Percentiles rank a stretch among this genome's conserved stretches.
phyloP scores from a whole-genome alignment of 30 jellyfish, hydroid and myxozoan genomes.

The Turritopsis dohrnii region DNA sequence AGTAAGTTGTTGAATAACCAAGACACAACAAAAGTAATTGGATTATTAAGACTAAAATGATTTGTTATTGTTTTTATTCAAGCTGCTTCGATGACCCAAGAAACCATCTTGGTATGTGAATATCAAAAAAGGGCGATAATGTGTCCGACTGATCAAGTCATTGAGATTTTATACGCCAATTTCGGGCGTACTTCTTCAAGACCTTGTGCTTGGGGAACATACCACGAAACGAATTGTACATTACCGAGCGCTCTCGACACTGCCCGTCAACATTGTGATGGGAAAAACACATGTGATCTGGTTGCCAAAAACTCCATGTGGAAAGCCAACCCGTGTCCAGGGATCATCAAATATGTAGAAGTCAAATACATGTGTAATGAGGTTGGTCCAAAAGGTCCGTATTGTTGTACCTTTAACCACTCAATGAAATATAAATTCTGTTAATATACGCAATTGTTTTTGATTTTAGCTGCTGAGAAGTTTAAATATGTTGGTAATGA shows the following conservation, averaged over 20 bases:
- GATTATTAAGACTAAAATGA: no score
- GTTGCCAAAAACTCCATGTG: slow-evolving; percentile 47
- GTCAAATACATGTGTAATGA: slow-evolving; percentile 37
- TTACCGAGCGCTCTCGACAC: slow-evolving; percentile 25
- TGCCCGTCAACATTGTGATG: slow-evolving; percentile 40
- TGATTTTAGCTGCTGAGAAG: slow-evolving; percentile 16
- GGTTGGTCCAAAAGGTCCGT: slow-evolving; percentile 29
- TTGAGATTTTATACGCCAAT: slow-evolving; percentile 40
- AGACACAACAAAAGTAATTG: not conserved
- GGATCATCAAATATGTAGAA: slow-evolving; percentile 38
- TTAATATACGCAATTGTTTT: no score
- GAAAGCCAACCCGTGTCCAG: slow-evolving; percentile 43
- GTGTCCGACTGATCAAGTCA: slow-evolving; percentile 46
- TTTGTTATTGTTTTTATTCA: not conserved
- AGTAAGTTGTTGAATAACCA: not conserved
- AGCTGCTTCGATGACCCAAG: slow-evolving; percentile 45
- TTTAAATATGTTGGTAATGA: slow-evolving; percentile 36
- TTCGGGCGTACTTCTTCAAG: slow-evolving; percentile 46
- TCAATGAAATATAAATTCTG: no score
- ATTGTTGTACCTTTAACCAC: not conserved
- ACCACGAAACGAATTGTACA: slow-evolving; percentile 53
- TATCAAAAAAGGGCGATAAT: slow-evolving; percentile 28
- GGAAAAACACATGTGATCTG: slow-evolving; percentile 42
- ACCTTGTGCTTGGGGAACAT: slow-evolving; percentile 70
- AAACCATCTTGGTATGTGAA: slow-evolving; percentile 39